These are phyloP conservation scores for Sminthurinus aureus DNA, from an alignment of 2,888 invertebrate genomes.

Conservation along the genomic window DNA sequence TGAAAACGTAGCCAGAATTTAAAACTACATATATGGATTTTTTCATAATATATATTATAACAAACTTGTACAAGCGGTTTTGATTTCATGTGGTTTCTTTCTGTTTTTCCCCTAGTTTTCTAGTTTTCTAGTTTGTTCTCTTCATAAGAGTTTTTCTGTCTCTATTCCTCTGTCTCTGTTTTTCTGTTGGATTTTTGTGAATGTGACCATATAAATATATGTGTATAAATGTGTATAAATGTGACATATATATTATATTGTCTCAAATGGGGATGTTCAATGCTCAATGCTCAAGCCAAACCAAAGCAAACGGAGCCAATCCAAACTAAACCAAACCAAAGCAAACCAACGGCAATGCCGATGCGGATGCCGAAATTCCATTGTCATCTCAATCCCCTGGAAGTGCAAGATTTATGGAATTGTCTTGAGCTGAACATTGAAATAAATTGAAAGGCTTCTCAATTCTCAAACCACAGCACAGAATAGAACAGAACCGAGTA, in stretches of 20 bases:
- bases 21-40: background rate
- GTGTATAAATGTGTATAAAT: background rate
- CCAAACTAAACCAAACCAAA: no score
- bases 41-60: background rate
- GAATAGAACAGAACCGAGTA: background rate
- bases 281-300: no score
- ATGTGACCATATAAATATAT: background rate
- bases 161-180: background rate
- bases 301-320: no score
- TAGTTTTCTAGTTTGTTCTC: no score
- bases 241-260: no score
- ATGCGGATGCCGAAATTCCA: conserved; percentile 54
- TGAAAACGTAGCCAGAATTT: background rate
- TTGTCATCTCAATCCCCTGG: conserved; percentile 58
- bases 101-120: background rate
- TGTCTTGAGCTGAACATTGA: conserved; percentile 58
- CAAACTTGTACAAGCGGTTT: background rate
- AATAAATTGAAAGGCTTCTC: conserved; percentile 60
- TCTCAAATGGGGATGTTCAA: no score
- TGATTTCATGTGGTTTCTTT: background rate
- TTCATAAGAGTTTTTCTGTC: background rate
- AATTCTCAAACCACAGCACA: conserved; percentile 37
- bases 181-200: background rate
- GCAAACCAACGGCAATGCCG: background rate
- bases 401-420: conserved; percentile 59